A percentile compares a stretch with the other conserved stretches of the same genome.
Evolutionary conservation across 2,113 vertebrate genomes (phyloP).

Genomic region (Camelus dromedarius): DNA sequence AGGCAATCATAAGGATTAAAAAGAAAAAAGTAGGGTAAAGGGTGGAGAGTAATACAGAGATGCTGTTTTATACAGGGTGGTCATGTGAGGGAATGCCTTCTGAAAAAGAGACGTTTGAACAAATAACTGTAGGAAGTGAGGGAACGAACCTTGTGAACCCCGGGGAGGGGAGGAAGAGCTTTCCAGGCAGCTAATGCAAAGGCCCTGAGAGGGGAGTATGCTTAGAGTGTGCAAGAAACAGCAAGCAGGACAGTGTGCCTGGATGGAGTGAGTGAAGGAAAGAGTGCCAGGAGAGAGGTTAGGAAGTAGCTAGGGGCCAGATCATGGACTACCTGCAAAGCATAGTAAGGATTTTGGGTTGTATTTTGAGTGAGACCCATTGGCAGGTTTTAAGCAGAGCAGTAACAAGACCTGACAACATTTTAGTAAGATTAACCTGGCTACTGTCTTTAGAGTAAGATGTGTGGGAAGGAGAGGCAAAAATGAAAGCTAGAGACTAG

Average conservation of each 20-base stretch:
- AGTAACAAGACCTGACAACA: constrained; percentile 2
- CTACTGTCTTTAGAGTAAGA: constrained; percentile 11
- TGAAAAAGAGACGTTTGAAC: not conserved
- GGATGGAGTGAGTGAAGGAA: not conserved
- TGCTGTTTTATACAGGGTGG: not conserved
- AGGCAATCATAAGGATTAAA: not conserved
- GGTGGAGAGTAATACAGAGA: not conserved
- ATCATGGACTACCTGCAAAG: not conserved
- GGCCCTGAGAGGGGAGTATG: not conserved
- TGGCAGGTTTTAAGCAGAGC: not conserved
- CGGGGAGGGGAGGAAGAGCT: not conserved
- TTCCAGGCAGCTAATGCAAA: not conserved
- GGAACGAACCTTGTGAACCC: not conserved
- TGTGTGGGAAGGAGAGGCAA: not conserved
- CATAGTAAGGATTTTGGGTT: not conserved
- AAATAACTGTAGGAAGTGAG: not conserved
- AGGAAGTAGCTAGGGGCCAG: not conserved
- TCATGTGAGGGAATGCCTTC: not conserved
- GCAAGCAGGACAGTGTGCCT: not conserved
- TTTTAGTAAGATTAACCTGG: constrained; percentile 34
- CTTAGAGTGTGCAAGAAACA: not conserved
- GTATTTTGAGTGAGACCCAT: not conserved
- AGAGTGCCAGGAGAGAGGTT: not conserved
- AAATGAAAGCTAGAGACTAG: not conserved
- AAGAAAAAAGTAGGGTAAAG: not conserved